Evolutionary conservation across 2,888 invertebrate genomes (phyloP).

Genomic region (Synergus gifuensis): DNA sequence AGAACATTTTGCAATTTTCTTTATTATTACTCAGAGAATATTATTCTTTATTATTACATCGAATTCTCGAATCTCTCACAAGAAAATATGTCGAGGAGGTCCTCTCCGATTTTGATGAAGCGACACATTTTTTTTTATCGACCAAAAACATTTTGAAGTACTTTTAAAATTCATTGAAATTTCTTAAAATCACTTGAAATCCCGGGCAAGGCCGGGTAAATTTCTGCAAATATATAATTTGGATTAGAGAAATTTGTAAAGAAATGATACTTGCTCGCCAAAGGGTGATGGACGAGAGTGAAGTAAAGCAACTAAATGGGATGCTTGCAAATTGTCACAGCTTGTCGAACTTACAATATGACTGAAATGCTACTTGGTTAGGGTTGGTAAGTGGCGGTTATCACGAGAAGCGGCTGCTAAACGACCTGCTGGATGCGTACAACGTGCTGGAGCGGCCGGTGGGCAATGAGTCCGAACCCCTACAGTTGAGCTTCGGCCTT

Average conservation of each 20-base stretch:
- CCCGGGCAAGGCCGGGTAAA: no score
- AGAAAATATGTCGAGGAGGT: no score
- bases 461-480: slow-evolving; percentile 96
- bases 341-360: slow-evolving; percentile 57
- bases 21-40: no score
- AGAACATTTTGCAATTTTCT: no score
- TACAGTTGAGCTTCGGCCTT: slow-evolving; percentile 96
- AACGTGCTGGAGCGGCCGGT: slow-evolving; percentile 97
- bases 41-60: no score
- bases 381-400: slow-evolving; percentile 88
- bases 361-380: slow-evolving; percentile 74
- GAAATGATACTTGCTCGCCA: not conserved
- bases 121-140: no score
- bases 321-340: slow-evolving; percentile 49
- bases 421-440: slow-evolving; percentile 94
- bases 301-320: slow-evolving; percentile 19
- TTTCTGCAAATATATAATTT: no score
- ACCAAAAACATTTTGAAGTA: no score
- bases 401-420: slow-evolving; percentile 95
- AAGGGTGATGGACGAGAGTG: not conserved
- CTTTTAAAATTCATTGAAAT: no score
- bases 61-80: no score
- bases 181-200: no score
- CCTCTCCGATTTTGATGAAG: no score
- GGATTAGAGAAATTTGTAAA: not conserved